Conservation (phyloP, 2,797 vertebrate genomes). For the Cuculus canorus region DNA sequence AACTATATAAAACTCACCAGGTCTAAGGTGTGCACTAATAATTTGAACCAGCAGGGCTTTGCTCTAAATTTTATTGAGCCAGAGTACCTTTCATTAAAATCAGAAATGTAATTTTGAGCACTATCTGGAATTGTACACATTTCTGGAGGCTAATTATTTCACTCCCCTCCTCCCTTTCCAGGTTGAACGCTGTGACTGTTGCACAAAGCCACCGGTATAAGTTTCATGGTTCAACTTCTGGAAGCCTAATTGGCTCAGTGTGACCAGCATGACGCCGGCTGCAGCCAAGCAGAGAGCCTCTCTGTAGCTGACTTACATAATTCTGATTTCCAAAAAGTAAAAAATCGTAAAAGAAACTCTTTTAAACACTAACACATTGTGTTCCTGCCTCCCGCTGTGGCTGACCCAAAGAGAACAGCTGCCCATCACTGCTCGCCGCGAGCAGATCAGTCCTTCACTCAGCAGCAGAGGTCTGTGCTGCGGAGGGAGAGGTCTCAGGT, state of each 20-base stretch:
- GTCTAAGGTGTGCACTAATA: slow-evolving; percentile 56
- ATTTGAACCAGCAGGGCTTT: slow-evolving; percentile 64
- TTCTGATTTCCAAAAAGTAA: neutral
- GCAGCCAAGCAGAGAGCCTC: neutral
- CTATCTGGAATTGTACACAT: slow-evolving; percentile 45
- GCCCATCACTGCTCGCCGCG: rapidly evolving
- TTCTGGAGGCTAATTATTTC: slow-evolving; percentile 45
- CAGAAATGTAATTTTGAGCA: slow-evolving; percentile 52
- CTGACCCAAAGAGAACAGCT: neutral
- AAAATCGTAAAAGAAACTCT: neutral
- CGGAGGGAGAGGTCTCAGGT: rapidly evolving
- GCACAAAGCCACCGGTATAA: neutral
- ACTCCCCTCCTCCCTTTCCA: neutral
- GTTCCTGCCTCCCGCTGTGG: neutral
- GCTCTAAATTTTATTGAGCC: slow-evolving; percentile 72
- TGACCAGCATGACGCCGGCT: neutral
- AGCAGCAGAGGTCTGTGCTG: neutral
- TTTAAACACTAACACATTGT: neutral
- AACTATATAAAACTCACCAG: slow-evolving; percentile 61
- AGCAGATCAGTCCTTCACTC: neutral
- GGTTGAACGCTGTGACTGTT: neutral
- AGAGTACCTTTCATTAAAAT: slow-evolving; percentile 65
- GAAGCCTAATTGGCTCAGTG: slow-evolving; percentile 31
- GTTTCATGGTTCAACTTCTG: neutral
- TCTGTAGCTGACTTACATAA: neutral